These are phyloP conservation scores for Abscondita cerata DNA, from an alignment of 2,888 invertebrate species.

Conservation along the genomic window DNA sequence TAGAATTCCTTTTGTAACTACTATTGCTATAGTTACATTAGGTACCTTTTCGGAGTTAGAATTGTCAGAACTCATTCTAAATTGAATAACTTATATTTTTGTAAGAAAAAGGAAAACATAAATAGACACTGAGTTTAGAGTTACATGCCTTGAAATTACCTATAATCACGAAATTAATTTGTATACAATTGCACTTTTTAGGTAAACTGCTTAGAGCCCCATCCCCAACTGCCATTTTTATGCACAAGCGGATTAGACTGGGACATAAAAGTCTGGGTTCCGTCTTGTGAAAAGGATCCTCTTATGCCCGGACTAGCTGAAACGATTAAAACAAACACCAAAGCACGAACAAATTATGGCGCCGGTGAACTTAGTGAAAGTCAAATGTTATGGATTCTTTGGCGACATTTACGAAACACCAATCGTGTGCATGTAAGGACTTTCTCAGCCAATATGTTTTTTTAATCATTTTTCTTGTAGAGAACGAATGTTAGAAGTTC, in stretches of 20 bases:
- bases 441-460: neutral
- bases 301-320: conserved; percentile 63
- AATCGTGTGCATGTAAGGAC: conserved; percentile 13
- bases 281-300: conserved; percentile 68
- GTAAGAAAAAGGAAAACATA: no score
- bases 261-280: conserved; percentile 93
- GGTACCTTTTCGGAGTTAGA: no score
- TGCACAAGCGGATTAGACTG: conserved; percentile 92
- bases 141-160: no score
- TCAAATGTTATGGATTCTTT: conserved; percentile 56
- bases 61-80: no score
- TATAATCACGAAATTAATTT: no score
- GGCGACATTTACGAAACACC: conserved; percentile 46
- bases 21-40: no score
- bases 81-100: no score
- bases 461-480: neutral
- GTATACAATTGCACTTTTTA: conserved; percentile 52
- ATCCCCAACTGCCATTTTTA: conserved; percentile 85
- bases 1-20: no score
- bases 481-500: conserved; percentile 10
- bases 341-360: conserved; percentile 35
- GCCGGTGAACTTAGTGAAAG: conserved; percentile 48
- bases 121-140: no score
- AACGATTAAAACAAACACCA: conserved; percentile 49
- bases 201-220: conserved; percentile 92